phyloP scores from a whole-genome alignment of 2,113 vertebrate genomes.

The Coregonus clupeaformis region DNA sequence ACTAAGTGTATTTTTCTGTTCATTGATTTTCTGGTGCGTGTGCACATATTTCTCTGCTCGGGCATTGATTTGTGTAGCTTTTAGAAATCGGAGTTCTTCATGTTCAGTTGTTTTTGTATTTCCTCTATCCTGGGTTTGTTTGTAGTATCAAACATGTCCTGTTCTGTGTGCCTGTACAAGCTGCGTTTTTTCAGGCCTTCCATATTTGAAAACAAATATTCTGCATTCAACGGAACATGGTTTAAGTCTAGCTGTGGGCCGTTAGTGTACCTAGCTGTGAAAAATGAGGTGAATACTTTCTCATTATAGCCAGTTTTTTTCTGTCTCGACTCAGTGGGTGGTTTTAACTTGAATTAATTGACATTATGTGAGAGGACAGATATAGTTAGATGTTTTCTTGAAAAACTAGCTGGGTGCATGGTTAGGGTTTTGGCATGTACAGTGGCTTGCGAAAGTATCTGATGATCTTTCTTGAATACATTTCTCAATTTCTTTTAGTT shows the following conservation, averaged over 20 bases:
- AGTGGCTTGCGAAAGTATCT: too few species aligned
- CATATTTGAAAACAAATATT: background rate
- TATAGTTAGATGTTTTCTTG: background rate
- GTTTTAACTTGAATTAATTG: conserved; percentile 18
- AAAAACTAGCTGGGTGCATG: background rate
- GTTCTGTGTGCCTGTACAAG: background rate
- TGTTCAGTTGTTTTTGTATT: background rate
- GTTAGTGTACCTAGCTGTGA: background rate
- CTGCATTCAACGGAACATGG: background rate
- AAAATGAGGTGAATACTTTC: background rate
- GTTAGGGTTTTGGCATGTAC: background rate
- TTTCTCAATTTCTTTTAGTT: too few species aligned
- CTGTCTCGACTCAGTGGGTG: conserved; percentile 2
- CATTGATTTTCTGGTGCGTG: conserved; percentile 70
- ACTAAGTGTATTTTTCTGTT: conserved; percentile 63
- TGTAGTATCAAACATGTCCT: background rate
- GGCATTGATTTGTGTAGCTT: background rate
- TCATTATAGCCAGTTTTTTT: conserved; percentile 3
- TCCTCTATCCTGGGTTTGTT: background rate
- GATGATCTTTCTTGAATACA: too few species aligned
- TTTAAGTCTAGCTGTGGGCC: background rate
- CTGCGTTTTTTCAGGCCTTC: background rate
- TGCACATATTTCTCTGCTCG: conserved; percentile 13
- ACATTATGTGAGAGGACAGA: background rate
- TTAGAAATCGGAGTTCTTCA: background rate